phyloP scores from a whole-genome alignment of 1,140 invertebrate species.

The Psix sp. region DNA sequence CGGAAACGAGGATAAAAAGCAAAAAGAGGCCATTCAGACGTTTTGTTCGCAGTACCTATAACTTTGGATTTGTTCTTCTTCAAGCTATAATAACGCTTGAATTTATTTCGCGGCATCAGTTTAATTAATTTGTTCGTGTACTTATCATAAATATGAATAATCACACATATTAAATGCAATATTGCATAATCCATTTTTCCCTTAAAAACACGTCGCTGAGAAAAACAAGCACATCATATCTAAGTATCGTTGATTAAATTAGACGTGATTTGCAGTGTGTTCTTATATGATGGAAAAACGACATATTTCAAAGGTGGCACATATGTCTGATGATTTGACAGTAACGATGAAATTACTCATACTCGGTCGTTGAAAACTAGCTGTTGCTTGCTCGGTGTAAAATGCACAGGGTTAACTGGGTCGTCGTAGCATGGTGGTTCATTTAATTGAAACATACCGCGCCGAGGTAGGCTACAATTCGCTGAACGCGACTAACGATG shows the following conservation, averaged over 20 bases:
- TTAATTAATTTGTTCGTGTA: constrained; percentile 7
- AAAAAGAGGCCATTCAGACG: constrained; percentile 2
- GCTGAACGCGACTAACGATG: constrained; percentile 47
- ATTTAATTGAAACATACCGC: constrained; percentile 68
- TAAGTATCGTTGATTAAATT: no score
- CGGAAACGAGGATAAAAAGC: constrained; percentile 16
- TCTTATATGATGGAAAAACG: no score
- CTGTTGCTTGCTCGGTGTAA: constrained; percentile 42
- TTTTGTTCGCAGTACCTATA: constrained; percentile 5
- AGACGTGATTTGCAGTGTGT: no score
- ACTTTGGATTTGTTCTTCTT: not conserved
- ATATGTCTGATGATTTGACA: no score
- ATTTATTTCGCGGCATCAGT: constrained; percentile 8
- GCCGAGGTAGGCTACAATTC: constrained; percentile 62
- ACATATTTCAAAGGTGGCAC: no score
- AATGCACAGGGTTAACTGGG: constrained; percentile 56
- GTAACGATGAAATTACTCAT: constrained; percentile 43
- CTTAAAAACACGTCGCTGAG: no score
- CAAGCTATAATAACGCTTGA: constrained; percentile 3
- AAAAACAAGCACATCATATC: no score
- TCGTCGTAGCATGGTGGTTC: constrained; percentile 65
- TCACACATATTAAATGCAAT: no score
- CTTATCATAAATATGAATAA: constrained; percentile 9
- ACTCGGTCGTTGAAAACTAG: constrained; percentile 36
- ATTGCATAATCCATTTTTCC: no score